Conservation (phyloP, 2,797 vertebrate species). For the Sebastes alutus region DNA sequence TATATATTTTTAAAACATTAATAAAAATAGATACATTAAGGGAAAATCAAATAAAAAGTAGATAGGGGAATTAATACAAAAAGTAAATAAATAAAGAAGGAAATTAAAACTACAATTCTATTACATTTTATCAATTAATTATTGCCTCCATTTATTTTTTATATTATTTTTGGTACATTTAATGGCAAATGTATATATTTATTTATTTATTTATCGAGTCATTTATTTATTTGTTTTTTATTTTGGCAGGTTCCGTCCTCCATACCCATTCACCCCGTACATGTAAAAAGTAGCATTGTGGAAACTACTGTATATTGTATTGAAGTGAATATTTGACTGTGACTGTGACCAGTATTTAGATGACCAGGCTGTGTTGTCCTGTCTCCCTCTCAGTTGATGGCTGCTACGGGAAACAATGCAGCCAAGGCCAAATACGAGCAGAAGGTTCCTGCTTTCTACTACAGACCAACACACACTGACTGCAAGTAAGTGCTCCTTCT, state of each 20-base stretch:
- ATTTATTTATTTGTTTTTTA: not conserved
- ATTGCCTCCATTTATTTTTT: not conserved
- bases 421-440: constrained; percentile 92
- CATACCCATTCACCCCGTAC: no score
- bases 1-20: no score
- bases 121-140: not conserved
- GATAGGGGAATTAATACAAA: no score
- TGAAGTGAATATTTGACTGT: not conserved
- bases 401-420: constrained; percentile 87
- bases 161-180: not conserved
- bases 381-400: constrained; percentile 86
- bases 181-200: not conserved
- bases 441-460: constrained; percentile 94
- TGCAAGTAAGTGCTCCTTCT: constrained; percentile 87
- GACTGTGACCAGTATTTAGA: not conserved
- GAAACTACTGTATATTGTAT: not conserved
- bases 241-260: no score
- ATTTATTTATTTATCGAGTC: not conserved
- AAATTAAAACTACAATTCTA: not conserved
- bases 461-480: constrained; percentile 92
- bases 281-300: not conserved
- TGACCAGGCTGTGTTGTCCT: constrained; percentile 13
- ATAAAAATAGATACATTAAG: no score
- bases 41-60: not conserved
- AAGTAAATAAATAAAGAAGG: not conserved